These are phyloP conservation scores for Cnemophilus loriae DNA, from an alignment of 2,113 vertebrate genomes.

Conservation along the genomic window DNA sequence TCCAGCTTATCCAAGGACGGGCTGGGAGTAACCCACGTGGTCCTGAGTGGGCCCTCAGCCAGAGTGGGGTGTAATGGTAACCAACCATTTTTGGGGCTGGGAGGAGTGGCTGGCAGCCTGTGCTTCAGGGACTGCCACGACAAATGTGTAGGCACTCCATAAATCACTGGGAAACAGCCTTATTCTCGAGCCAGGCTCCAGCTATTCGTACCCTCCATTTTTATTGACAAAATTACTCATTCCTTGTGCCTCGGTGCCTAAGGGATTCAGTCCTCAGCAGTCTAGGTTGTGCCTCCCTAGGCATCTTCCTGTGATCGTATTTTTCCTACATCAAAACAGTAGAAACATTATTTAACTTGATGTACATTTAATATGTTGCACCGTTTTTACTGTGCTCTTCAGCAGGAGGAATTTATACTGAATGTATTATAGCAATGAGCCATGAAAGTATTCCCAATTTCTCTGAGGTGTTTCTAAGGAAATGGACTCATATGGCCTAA, in stretches of 20 bases:
- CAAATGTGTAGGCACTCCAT: not conserved
- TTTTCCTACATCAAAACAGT: not conserved
- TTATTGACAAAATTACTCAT: not conserved
- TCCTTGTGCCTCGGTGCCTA: not conserved
- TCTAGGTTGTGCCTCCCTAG: not conserved
- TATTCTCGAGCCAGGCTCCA: not conserved
- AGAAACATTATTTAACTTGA: conserved; percentile 17
- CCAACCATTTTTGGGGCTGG: not conserved
- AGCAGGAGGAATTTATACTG: not conserved
- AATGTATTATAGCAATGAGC: conserved; percentile 6
- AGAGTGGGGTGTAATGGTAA: not conserved
- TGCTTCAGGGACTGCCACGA: not conserved
- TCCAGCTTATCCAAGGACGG: not conserved
- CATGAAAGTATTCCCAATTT: not conserved
- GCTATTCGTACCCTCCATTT: not conserved
- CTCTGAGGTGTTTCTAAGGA: conserved; percentile 5
- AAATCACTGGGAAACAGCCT: not conserved
- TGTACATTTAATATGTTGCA: not conserved
- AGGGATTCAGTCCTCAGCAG: not conserved
- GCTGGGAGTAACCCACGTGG: not conserved
- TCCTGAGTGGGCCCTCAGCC: not conserved
- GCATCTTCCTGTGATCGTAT: not conserved
- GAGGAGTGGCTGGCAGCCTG: not conserved
- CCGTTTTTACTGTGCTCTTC: not conserved
- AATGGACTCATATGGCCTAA: not conserved